phyloP scores from a whole-genome alignment of 2,888 invertebrate genomes.

The Trissolcus japonicus region DNA sequence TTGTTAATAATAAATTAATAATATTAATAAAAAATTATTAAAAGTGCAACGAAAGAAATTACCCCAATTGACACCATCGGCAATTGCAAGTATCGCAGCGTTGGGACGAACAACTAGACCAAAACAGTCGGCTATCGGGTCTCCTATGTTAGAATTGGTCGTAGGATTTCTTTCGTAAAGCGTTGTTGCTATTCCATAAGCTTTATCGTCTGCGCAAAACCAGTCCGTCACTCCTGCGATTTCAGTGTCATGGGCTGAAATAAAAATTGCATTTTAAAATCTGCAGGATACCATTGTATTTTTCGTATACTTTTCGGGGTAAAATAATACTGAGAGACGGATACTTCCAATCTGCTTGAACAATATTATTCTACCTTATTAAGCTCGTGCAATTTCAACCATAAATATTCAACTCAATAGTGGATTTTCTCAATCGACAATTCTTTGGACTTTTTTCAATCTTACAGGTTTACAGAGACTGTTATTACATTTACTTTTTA shows the following conservation, averaged over 20 bases:
- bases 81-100: conserved; percentile 87
- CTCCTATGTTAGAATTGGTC: conserved; percentile 83
- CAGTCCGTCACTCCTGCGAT: conserved; percentile 77
- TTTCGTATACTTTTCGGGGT: background rate
- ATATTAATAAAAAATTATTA: background rate
- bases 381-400: conserved; percentile 19
- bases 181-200: conserved; percentile 85
- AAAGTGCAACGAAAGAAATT: conserved; percentile 14
- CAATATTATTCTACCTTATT: conserved; percentile 3
- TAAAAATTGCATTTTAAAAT: conserved; percentile 8
- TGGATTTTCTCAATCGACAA: too few species aligned
- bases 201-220: conserved; percentile 79
- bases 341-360: background rate
- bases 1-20: too few species aligned
- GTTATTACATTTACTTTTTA: too few species aligned
- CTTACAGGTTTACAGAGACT: too few species aligned
- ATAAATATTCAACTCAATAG: too few species aligned
- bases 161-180: conserved; percentile 90
- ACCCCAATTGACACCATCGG: conserved; percentile 96
- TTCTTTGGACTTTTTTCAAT: too few species aligned
- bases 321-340: background rate
- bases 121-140: conserved; percentile 92
- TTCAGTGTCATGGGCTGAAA: conserved; percentile 56
- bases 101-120: conserved; percentile 85
- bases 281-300: background rate